phyloP scores from a whole-genome alignment of 1,140 invertebrate species.

The Drosophila hydei region DNA sequence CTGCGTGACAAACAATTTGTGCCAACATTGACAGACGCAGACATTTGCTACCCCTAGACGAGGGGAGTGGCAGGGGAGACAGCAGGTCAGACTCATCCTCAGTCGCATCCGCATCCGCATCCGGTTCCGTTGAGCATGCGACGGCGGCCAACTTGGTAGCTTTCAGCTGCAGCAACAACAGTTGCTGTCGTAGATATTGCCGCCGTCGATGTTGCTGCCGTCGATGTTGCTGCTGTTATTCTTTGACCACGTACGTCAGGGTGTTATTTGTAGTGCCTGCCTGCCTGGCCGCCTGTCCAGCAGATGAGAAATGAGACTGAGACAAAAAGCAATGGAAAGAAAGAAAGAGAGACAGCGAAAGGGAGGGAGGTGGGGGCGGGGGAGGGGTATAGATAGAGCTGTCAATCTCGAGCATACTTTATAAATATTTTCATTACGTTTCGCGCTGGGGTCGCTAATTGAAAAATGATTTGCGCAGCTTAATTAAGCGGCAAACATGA shows the following conservation, averaged over 20 bases:
- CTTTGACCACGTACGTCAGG: constrained; percentile 20
- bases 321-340: constrained; percentile 5
- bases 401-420: constrained; percentile 13
- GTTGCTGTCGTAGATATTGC: neutral
- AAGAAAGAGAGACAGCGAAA: neutral
- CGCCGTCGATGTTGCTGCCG: neutral
- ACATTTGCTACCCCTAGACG: constrained; percentile 10
- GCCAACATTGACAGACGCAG: constrained; percentile 74
- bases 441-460: constrained; percentile 49
- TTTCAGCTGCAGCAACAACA: constrained; percentile 24
- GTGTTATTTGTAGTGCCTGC: constrained; percentile 28
- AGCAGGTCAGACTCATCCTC: constrained; percentile 5
- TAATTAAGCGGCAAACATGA: constrained; percentile 49
- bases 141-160: constrained; percentile 10
- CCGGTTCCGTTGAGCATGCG: constrained; percentile 18
- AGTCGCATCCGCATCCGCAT: constrained; percentile 23
- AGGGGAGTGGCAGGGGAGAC: neutral
- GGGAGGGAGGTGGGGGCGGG: neutral
- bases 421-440: constrained; percentile 66
- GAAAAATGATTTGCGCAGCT: constrained; percentile 67
- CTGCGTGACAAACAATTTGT: constrained; percentile 84
- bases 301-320: constrained; percentile 34
- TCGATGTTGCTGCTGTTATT: constrained; percentile 1
- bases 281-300: constrained; percentile 1
- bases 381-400: neutral